Conservation (phyloP, 2,888 invertebrate genomes). For the Volucella inanis region DNA sequence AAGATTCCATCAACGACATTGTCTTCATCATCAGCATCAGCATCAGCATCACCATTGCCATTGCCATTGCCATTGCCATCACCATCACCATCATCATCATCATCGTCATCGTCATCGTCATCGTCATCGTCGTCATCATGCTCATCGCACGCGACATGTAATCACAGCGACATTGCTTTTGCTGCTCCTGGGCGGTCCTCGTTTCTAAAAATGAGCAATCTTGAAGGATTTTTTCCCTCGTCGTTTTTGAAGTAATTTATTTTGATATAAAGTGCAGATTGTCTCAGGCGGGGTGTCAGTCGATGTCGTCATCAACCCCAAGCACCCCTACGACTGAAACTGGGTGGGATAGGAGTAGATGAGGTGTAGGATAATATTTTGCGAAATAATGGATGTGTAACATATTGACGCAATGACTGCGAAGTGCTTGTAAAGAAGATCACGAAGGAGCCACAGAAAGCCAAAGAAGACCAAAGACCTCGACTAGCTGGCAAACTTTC, state of each 20-base stretch:
- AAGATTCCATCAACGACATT: slow-evolving; percentile 64
- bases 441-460: slow-evolving; percentile 30
- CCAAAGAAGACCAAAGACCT: slow-evolving; percentile 18
- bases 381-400: slow-evolving; percentile 71
- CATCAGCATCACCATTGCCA: slow-evolving; percentile 19
- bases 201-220: slow-evolving; percentile 57
- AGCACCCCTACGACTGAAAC: neutral
- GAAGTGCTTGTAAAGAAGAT: slow-evolving; percentile 54
- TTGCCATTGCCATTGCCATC: slow-evolving; percentile 29
- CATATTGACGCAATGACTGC: slow-evolving; percentile 70
- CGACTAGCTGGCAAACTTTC: slow-evolving; percentile 38
- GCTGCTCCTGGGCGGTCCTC: slow-evolving; percentile 34
- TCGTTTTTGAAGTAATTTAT: slow-evolving; percentile 61
- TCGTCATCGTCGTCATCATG: slow-evolving; percentile 43
- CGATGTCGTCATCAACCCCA: slow-evolving; percentile 68
- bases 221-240: slow-evolving; percentile 29
- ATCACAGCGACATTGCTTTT: slow-evolving; percentile 52
- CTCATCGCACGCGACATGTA: slow-evolving; percentile 71
- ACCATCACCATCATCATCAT: slow-evolving; percentile 29
- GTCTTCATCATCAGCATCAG: slow-evolving; percentile 71
- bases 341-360: slow-evolving; percentile 1
- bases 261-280: slow-evolving; percentile 74
- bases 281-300: slow-evolving; percentile 71
- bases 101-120: slow-evolving; percentile 47
- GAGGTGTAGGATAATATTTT: slow-evolving; percentile 62